Base-by-base conservation (phyloP, 2,113 vertebrate species). In the Steatornis caripensis region DNA sequence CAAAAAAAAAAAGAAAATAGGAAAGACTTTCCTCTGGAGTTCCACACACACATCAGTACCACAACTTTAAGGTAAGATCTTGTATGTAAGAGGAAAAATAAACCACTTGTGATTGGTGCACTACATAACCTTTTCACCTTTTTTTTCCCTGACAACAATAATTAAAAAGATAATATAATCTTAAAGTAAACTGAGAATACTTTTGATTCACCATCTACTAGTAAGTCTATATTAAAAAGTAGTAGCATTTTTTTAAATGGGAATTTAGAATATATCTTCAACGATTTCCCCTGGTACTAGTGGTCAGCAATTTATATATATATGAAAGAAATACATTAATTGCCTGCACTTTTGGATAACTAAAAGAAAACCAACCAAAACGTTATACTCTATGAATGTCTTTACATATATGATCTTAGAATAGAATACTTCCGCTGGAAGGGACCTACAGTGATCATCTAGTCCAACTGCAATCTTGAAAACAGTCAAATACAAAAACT, bases 251-350 rank as follows among this genome's bases (percentile, higher is more conserved):
- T 96, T 97, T 90, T 20, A 95, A 97, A 83, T n/a, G 2, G 10
- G 27, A 93, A 89, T 93, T 97, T 94, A 95, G 32, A 93, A 81
- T n/a, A 46, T 86, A 84, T 45, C 65, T 83, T 80, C 43, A 49
- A 26, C 79, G 34, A 91, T 91, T 95, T 96, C 53, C 81, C 71
- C 71, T 39, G 13, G 60, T 48, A 90, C n/a, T 72, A 89, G 30
- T 68, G 41, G 45, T 89, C 66, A 84, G 21, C 58, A 94, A 92
- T 66, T 85, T 82, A 80, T 39, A 77, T 20, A 77, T 20, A 60
- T 58, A 53, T 23, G 6, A 72, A 88, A 55, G 5, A 68, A 86
- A 94, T 29, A 0, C 41, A 69, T 57, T 71, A 62, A 29, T 45
- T 49, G 32, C 14, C 10, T 69, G 9, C 9, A 43, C 23, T 83